Base-by-base conservation (phyloP, 2,797 vertebrate genomes). In the Alauda arvensis region DNA sequence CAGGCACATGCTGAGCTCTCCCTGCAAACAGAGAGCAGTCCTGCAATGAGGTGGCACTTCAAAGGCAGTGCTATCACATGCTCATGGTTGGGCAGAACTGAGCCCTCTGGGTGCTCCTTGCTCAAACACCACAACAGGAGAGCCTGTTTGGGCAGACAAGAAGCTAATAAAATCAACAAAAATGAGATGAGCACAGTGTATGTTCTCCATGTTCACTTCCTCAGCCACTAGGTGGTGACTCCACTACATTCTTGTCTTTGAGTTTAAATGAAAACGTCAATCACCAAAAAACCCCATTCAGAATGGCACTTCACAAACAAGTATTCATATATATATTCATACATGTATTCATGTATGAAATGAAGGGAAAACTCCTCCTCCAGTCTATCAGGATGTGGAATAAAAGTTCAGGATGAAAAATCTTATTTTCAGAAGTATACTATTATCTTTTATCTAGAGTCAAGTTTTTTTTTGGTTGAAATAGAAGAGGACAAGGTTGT, bases 161-260 rank as follows among this genome's bases (percentile, higher is more conserved):
- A 17, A 40, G 42, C 13, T 18, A 46, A 2, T 3, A 40, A 48
- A 21, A 28, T 34, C 17, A 65, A 25, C 21, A 42, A 2, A 34
- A 46, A 20, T 6, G 23, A 61, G 17, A 42, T 31, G 26, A 77
- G 33, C 18, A 46, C 0, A 3, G 26, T 1, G 2, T 6, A 2
- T 1, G 0, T 14, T 74, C 25, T 16, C 63, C 60, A 8, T 31
- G n/a, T 37, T 63, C 25, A 60, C 24, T 26, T 45, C 55, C 14
- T 12, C 17, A 77, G 45, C 74, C 93, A 77, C 90, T 86, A 92
- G 89, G 60, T 87, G 87, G 87, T 28, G 91, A 87, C 83, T 40
- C 45, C 46, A 60, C 16, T 14, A 87, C 66, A 20, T 34, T n/a
- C 1, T 55, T 81, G 31, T 20, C 42, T 72, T 46, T 2, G 2